Evolutionary conservation across 2,888 invertebrate genomes (phyloP).

Genomic region (Hartigia nigra): DNA sequence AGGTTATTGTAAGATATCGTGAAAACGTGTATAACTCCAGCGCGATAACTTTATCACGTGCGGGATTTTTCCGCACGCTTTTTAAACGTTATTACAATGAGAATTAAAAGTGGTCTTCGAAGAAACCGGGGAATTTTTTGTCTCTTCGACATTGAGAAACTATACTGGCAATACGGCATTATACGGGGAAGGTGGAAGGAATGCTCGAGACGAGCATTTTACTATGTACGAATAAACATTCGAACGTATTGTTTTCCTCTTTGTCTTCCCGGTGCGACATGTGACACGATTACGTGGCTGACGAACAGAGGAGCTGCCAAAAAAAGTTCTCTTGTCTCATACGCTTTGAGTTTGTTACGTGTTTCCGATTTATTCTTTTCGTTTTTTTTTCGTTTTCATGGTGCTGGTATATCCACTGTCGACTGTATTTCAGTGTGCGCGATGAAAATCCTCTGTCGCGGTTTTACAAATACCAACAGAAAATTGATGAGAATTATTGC

Average conservation of each 20-base stretch:
- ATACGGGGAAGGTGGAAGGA: not conserved
- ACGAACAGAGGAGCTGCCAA: not conserved
- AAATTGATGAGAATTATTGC: not conserved
- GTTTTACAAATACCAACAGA: not conserved
- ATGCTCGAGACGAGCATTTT: not conserved
- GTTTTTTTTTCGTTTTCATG: not conserved
- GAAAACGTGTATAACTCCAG: conserved; percentile 30
- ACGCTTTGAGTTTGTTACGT: not conserved
- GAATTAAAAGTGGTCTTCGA: not conserved
- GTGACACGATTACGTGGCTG: not conserved
- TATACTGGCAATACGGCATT: not conserved
- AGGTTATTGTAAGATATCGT: conserved; percentile 33
- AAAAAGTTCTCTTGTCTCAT: not conserved
- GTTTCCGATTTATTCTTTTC: not conserved
- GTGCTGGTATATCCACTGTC: not conserved
- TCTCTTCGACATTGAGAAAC: not conserved
- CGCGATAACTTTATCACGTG: conserved; percentile 19
- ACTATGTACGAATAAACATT: not conserved
- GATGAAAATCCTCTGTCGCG: not conserved
- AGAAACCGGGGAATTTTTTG: not conserved
- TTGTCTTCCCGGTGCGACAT: not conserved
- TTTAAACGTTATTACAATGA: not conserved
- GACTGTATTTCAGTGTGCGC: not conserved
- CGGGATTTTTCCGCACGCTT: not conserved
- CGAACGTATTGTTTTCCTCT: not conserved